Conservation (phyloP, 1,140 invertebrate species). For the Caerostris darwini region DNA sequence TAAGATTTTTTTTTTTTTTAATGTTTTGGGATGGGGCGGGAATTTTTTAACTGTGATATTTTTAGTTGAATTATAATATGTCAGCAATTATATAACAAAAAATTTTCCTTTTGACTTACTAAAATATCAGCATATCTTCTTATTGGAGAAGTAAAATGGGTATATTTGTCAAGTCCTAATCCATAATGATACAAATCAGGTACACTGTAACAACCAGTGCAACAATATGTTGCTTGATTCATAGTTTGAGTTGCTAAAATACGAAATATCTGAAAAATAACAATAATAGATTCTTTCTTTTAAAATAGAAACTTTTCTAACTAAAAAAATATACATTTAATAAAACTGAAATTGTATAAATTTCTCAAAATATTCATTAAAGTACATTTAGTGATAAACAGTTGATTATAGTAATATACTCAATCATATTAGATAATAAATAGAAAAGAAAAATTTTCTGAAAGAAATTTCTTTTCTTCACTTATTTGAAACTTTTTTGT, state of each 20-base stretch:
- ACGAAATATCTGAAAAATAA: slow-evolving; percentile 80
- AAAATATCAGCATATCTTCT: slow-evolving; percentile 83
- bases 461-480: no score
- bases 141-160: slow-evolving; percentile 83
- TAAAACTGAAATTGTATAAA: background rate
- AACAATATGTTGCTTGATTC: slow-evolving; percentile 82
- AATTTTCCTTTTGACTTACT: slow-evolving; percentile 77
- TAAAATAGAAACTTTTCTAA: background rate
- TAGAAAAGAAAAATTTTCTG: no score
- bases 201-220: slow-evolving; percentile 80
- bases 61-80: no score
- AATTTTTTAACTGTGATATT: no score
- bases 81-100: no score
- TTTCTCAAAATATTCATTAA: background rate
- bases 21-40: no score
- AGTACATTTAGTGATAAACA: no score
- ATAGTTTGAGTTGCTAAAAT: slow-evolving; percentile 81
- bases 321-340: background rate
- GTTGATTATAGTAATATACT: no score
- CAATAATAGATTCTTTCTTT: background rate
- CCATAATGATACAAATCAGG: slow-evolving; percentile 82
- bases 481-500: no score
- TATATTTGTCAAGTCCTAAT: slow-evolving; percentile 82
- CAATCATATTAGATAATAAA: no score
- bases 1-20: no score